These are phyloP conservation scores for Drosophila anomalata DNA, from an alignment of 2,888 invertebrate genomes.

Conservation along the genomic window DNA sequence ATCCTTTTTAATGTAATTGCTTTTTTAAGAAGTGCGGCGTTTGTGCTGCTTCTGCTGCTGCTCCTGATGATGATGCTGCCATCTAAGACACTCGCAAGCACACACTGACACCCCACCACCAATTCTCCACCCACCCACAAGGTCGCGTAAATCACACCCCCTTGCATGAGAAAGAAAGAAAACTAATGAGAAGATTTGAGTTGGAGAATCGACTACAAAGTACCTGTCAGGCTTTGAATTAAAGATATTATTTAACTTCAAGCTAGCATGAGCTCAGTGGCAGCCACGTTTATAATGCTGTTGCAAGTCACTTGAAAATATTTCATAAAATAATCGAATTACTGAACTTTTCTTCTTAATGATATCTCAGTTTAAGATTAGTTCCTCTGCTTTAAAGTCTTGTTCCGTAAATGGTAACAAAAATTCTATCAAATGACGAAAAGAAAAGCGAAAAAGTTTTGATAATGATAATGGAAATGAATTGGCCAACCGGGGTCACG, in stretches of 20 bases:
- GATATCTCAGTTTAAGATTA: background rate
- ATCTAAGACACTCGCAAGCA: conserved; percentile 43
- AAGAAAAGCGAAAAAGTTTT: conserved; percentile 68
- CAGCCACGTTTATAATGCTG: background rate
- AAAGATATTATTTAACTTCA: no score
- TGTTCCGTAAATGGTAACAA: conserved; percentile 3
- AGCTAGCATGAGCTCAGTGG: no score
- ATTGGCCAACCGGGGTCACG: conserved; percentile 55
- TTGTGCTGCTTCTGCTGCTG: conserved; percentile 18
- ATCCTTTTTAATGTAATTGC: conserved; percentile 82
- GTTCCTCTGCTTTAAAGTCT: no score
- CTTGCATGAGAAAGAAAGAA: conserved; percentile 16
- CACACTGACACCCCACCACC: conserved; percentile 15
- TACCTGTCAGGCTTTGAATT: conserved; percentile 21
- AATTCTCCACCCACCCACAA: conserved; percentile 16
- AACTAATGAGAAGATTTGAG: conserved; percentile 31
- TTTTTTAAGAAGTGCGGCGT: conserved; percentile 77
- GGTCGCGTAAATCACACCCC: conserved; percentile 54
- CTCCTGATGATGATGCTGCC: conserved; percentile 53
- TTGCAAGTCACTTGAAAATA: background rate
- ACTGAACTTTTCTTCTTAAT: background rate
- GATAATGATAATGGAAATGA: conserved; percentile 80
- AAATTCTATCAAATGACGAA: conserved; percentile 48
- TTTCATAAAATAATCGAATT: background rate
- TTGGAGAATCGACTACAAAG: conserved; percentile 20